These are phyloP conservation scores for Euwallacea fornicatus DNA, from an alignment of 1,140 invertebrate species.

Conservation along the genomic window DNA sequence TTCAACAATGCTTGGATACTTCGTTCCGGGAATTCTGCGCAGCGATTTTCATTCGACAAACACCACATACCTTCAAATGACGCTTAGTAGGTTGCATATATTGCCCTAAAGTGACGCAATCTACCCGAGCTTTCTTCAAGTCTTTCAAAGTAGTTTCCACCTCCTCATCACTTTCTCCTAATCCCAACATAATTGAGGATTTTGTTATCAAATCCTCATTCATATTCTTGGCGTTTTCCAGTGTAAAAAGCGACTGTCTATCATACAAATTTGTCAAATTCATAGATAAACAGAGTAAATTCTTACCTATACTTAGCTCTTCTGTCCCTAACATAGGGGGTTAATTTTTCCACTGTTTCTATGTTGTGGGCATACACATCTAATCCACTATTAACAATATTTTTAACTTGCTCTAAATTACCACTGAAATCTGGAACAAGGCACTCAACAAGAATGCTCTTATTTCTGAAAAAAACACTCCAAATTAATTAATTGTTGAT, in stretches of 20 bases:
- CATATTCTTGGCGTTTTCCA: slow-evolving; percentile 78
- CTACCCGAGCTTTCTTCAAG: slow-evolving; percentile 77
- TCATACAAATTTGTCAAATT: slow-evolving; percentile 34
- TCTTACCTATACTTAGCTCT: slow-evolving; percentile 69
- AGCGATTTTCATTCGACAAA: neutral
- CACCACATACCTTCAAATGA: slow-evolving; percentile 80
- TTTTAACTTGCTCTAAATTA: slow-evolving; percentile 72
- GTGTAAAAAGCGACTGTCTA: slow-evolving; percentile 83
- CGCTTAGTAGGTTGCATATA: slow-evolving; percentile 99
- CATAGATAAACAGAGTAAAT: slow-evolving; percentile 3
- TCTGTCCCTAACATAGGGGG: slow-evolving; percentile 89
- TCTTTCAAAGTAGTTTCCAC: slow-evolving; percentile 86
- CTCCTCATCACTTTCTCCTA: slow-evolving; percentile 94
- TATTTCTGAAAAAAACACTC: slow-evolving; percentile 63
- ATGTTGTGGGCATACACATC: slow-evolving; percentile 98
- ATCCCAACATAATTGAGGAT: slow-evolving; percentile 97
- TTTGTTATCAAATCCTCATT: slow-evolving; percentile 90
- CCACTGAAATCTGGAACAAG: slow-evolving; percentile 96
- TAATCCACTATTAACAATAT: slow-evolving; percentile 78
- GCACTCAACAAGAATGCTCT: slow-evolving; percentile 92
- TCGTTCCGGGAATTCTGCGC: too few relatives aligned
- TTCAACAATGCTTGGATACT: too few relatives aligned
- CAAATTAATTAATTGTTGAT: neutral
- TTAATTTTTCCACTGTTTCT: slow-evolving; percentile 90
- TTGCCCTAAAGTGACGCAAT: slow-evolving; percentile 96